A percentile compares a stretch with the other conserved stretches of the same genome.
Evolutionary conservation across 1,140 invertebrate genomes (phyloP).

Genomic region (Odontomachus brunneus): DNA sequence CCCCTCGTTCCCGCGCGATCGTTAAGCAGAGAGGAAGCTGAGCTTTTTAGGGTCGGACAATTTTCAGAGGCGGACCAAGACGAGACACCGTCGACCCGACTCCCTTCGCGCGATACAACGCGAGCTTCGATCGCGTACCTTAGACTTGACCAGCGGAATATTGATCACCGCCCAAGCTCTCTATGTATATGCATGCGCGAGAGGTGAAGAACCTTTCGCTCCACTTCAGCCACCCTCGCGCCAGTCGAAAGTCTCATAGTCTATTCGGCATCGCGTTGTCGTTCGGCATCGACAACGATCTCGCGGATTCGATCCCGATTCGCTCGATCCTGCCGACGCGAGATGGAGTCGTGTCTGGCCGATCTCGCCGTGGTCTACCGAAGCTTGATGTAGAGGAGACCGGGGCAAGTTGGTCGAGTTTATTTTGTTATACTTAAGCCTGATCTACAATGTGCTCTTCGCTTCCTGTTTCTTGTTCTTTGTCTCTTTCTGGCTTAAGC

Average conservation of each 20-base stretch:
- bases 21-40: background rate
- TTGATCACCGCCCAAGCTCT: slow-evolving; percentile 76
- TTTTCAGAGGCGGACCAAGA: background rate
- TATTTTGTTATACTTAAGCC: too few species aligned
- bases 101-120: slow-evolving; percentile 16
- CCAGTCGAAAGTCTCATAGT: slow-evolving; percentile 19
- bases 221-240: slow-evolving; percentile 74
- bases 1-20: background rate
- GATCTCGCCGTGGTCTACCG: too few species aligned
- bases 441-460: too few species aligned
- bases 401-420: too few species aligned
- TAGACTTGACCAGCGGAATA: slow-evolving; percentile 78
- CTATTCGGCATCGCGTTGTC: slow-evolving; percentile 41
- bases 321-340: background rate
- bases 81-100: slow-evolving; percentile 9
- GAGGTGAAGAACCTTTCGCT: slow-evolving; percentile 85
- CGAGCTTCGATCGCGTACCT: slow-evolving; percentile 42
- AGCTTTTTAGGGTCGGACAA: background rate
- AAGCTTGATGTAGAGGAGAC: too few species aligned
- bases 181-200: slow-evolving; percentile 70
- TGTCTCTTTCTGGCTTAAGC: too few species aligned
- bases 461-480: too few species aligned
- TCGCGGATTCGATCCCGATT: background rate
- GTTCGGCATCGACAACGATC: too few species aligned
- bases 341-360: too few species aligned